These are phyloP conservation scores for Plusia festucae DNA, from an alignment of 2,888 invertebrate species.

Conservation along the genomic window DNA sequence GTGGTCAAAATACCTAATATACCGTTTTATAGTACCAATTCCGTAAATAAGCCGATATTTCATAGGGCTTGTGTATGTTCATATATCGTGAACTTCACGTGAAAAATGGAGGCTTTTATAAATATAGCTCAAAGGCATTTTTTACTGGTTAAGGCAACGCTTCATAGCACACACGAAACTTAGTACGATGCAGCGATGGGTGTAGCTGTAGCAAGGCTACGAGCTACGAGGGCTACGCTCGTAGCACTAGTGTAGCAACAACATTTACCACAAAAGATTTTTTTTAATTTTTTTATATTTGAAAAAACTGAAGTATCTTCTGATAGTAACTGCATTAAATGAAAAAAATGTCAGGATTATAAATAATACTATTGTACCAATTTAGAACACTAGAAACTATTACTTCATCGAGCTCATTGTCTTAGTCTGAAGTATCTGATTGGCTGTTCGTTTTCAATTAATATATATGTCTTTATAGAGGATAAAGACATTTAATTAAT, in stretches of 20 bases:
- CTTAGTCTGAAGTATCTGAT: constrained; percentile 35
- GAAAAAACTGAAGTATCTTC: too few species aligned
- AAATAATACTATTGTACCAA: too few species aligned
- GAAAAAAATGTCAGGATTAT: too few species aligned
- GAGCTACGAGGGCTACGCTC: constrained; percentile 39
- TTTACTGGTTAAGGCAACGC: neutral
- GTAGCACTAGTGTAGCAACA: constrained; percentile 31
- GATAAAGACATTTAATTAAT: constrained; percentile 34
- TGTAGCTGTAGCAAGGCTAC: constrained; percentile 6
- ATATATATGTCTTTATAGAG: too few species aligned
- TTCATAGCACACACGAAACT: constrained; percentile 12
- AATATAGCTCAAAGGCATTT: constrained; percentile 17
- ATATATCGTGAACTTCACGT: constrained; percentile 19
- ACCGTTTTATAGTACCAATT: too few species aligned
- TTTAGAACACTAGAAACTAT: constrained; percentile 17
- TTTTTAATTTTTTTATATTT: too few species aligned
- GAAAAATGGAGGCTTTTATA: constrained; percentile 24
- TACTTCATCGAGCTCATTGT: constrained; percentile 30
- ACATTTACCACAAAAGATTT: neutral
- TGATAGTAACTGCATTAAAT: too few species aligned
- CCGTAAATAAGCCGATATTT: too few species aligned
- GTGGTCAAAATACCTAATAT: too few species aligned
- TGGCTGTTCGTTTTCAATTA: constrained; percentile 42
- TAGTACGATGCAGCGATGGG: constrained; percentile 23
- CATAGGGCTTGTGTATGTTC: neutral